Evolutionary conservation across 1,140 invertebrate genomes (phyloP).

Genomic region (Zelostemma sp.): DNA sequence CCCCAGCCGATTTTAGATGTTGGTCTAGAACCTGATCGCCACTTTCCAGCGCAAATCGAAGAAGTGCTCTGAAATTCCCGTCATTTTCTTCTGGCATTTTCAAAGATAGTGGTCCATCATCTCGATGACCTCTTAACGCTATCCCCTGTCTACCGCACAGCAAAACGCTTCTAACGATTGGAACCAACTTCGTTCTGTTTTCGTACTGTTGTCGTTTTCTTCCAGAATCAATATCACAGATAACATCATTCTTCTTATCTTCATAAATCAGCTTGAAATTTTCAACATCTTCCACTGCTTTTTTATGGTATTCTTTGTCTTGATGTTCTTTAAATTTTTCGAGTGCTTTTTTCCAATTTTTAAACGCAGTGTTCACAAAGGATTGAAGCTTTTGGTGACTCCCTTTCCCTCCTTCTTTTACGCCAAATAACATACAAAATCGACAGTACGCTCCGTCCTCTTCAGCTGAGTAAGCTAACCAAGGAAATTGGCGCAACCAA

Average conservation of each 20-base stretch:
- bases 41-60: conserved; percentile 1
- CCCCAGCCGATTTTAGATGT: neutral
- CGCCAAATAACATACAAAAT: neutral
- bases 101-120: conserved; percentile 1
- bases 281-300: neutral
- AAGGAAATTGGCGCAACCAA: neutral
- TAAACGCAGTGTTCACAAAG: neutral
- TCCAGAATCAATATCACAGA: neutral
- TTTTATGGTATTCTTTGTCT: conserved; percentile 1
- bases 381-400: neutral
- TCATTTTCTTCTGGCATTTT: conserved; percentile 10
- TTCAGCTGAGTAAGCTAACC: conserved; percentile 5
- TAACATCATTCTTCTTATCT: conserved; percentile 1
- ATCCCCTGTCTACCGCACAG: conserved; percentile 10
- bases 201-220: neutral
- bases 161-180: neutral
- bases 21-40: neutral
- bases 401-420: neutral
- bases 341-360: conserved; percentile 8
- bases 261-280: conserved; percentile 5
- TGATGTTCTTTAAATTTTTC: conserved; percentile 7
- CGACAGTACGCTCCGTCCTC: conserved; percentile 3
- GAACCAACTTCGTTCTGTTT: neutral
- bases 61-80: conserved; percentile 8
- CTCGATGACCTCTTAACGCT: conserved; percentile 5